Evolutionary conservation across 2,888 invertebrate species (phyloP).

Genomic region (Yponomeuta malinellus): DNA sequence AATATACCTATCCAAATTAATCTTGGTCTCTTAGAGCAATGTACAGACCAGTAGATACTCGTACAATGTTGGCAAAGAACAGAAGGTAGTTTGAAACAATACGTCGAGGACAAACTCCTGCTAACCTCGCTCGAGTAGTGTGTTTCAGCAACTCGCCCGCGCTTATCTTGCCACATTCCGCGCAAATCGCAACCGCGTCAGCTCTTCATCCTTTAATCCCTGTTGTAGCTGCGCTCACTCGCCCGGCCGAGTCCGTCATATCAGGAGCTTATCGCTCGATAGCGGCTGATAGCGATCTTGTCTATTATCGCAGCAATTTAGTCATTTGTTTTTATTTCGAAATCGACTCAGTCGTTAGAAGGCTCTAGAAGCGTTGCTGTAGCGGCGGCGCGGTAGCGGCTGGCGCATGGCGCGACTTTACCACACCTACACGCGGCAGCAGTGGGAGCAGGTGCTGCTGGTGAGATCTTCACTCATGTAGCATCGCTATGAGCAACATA

Average conservation of each 20-base stretch:
- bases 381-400: not conserved
- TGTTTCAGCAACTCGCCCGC: too few species aligned
- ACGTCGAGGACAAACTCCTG: too few species aligned
- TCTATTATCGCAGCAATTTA: not conserved
- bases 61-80: too few species aligned
- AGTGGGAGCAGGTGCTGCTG: slow-evolving; percentile 58
- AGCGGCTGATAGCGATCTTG: not conserved
- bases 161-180: too few species aligned
- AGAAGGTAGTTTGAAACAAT: too few species aligned
- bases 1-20: too few species aligned
- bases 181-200: not conserved
- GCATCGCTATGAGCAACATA: not conserved
- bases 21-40: too few species aligned
- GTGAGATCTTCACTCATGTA: slow-evolving; percentile 40
- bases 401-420: slow-evolving; percentile 43
- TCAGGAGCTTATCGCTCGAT: not conserved
- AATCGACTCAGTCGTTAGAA: not conserved
- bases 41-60: too few species aligned
- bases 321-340: slow-evolving; percentile 4
- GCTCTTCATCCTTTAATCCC: not conserved
- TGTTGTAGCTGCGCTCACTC: not conserved
- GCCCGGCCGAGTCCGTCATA: not conserved
- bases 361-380: slow-evolving; percentile 17
- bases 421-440: slow-evolving; percentile 53
- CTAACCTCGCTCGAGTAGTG: too few species aligned